Conservation (phyloP, 2,113 vertebrate species). For the Ceyx cyanopectus region DNA sequence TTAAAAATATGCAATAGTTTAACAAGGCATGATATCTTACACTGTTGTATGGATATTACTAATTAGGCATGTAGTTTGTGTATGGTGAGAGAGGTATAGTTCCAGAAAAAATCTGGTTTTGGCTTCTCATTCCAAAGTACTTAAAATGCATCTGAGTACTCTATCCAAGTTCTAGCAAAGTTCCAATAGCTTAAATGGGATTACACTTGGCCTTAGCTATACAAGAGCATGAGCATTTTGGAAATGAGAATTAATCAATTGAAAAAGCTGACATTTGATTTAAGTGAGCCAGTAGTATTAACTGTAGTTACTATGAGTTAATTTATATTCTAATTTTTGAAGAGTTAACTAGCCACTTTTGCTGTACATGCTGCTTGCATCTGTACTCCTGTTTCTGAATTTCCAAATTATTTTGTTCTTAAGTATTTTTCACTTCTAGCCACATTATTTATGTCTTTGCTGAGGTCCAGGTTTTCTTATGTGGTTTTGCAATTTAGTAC, state of each 20-base stretch:
- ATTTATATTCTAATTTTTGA: slow-evolving; percentile 17
- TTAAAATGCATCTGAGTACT: not conserved
- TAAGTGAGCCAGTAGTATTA: not conserved
- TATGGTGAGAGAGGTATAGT: not conserved
- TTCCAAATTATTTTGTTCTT: not conserved
- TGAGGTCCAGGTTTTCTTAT: not conserved
- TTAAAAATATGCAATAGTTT: not conserved
- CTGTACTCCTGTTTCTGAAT: not conserved
- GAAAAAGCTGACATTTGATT: not conserved
- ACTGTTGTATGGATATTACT: not conserved
- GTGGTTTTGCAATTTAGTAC: slow-evolving; percentile 22
- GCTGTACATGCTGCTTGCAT: not conserved
- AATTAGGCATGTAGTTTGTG: not conserved
- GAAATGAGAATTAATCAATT: not conserved
- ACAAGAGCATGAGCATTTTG: not conserved
- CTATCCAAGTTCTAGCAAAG: not conserved
- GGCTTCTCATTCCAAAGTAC: not conserved
- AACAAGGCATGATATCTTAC: not conserved
- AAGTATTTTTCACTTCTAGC: not conserved
- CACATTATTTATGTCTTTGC: not conserved
- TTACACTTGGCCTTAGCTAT: not conserved
- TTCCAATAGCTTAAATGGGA: not conserved
- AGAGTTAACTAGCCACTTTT: not conserved
- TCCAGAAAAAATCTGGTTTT: slow-evolving; percentile 1
- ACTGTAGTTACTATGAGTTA: not conserved